Percentiles rank a stretch among this genome's conserved stretches.
These are phyloP conservation scores for Stenotaenia linearis DNA, from an alignment of 2,888 invertebrate genomes.

Conservation along the genomic window DNA sequence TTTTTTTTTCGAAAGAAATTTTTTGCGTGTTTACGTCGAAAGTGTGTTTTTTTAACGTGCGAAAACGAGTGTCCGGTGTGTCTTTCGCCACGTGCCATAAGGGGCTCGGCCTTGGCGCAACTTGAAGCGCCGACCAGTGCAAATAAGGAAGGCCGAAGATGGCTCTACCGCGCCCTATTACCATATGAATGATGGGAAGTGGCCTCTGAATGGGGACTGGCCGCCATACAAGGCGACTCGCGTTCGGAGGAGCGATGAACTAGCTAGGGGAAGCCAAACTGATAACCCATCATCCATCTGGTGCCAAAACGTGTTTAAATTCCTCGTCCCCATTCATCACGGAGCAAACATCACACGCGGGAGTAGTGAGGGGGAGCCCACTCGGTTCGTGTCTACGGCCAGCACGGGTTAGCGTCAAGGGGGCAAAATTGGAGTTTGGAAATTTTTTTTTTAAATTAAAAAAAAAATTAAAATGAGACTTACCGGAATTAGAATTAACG, in stretches of 20 bases:
- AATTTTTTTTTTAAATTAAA: background rate
- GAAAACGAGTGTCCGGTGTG: background rate
- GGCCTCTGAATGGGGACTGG: constrained; percentile 7
- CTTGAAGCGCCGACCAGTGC: background rate
- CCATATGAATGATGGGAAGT: constrained; percentile 30
- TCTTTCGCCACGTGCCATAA: background rate
- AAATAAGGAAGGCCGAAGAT: constrained; percentile 28
- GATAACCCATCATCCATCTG: background rate
- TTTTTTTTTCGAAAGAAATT: background rate
- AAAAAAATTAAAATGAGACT: background rate
- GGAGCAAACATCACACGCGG: background rate
- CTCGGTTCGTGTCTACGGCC: background rate
- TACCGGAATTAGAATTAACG: background rate
- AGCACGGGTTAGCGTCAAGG: background rate
- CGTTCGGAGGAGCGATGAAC: background rate
- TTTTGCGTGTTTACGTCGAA: background rate
- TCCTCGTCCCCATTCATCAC: background rate
- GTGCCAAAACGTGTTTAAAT: background rate
- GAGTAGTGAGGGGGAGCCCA: background rate
- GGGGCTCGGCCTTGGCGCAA: constrained; percentile 1
- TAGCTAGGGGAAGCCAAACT: background rate
- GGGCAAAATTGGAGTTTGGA: background rate
- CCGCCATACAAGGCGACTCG: constrained; percentile 20
- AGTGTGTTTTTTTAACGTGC: background rate
- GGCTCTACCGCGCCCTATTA: constrained; percentile 27